A percentile compares a stretch with the other conserved stretches of the same genome.
Conservation (phyloP, 2,113 vertebrate genomes). For the Cololabis saira region DNA sequence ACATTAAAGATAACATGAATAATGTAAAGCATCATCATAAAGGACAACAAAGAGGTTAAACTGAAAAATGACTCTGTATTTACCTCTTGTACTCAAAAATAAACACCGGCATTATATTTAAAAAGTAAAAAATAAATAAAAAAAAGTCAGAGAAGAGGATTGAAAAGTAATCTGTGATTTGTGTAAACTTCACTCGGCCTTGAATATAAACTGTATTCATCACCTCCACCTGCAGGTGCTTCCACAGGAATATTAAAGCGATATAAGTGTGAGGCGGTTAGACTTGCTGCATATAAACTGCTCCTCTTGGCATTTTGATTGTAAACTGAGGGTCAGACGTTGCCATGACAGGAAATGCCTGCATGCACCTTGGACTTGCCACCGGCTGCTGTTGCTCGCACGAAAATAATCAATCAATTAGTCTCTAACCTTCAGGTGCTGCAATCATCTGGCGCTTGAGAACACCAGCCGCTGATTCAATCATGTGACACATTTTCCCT, state of each 20-base stretch:
- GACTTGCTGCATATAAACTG: background rate
- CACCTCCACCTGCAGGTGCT: background rate
- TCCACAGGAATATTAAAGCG: background rate
- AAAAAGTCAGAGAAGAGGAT: no score
- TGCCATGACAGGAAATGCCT: background rate
- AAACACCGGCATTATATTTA: no score
- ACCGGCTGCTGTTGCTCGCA: constrained; percentile 32
- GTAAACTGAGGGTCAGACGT: background rate
- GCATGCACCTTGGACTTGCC: background rate
- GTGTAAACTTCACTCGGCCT: no score
- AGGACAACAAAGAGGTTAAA: no score
- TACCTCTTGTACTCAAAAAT: no score
- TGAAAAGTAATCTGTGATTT: no score
- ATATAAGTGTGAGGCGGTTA: background rate
- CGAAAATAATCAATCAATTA: constrained; percentile 52
- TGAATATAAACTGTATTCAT: background rate
- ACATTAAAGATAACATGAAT: no score
- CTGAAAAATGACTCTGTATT: no score
- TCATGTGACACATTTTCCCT: constrained; percentile 27
- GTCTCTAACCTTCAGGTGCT: constrained; percentile 49
- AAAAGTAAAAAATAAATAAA: no score
- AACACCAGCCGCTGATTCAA: constrained; percentile 31
- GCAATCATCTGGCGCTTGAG: constrained; percentile 35
- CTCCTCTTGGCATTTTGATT: constrained; percentile 5
- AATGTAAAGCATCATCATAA: no score